A percentile compares a stretch with the other conserved stretches of the same genome.
phyloP scores from a whole-genome alignment of 2,888 invertebrate species.

The Cryptus armator region DNA sequence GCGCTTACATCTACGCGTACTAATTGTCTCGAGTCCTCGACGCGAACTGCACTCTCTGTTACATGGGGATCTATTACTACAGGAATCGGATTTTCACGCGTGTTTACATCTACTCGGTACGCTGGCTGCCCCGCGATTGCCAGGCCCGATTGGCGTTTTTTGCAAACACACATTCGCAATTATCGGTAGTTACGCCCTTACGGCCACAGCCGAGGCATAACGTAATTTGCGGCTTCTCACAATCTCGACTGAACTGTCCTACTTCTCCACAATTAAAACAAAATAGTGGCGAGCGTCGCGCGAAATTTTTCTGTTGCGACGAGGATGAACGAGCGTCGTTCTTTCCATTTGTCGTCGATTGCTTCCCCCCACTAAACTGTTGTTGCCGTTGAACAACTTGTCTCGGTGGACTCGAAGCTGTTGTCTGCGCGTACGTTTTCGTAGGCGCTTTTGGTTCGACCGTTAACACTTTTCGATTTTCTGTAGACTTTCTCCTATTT shows the following conservation, averaged over 20 bases:
- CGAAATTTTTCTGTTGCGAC: no score
- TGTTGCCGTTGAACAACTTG: no score
- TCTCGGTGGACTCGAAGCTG: no score
- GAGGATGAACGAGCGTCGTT: no score
- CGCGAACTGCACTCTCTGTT: not conserved
- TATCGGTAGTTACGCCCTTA: not conserved
- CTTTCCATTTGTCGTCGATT: no score
- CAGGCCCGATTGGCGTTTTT: conserved; percentile 17
- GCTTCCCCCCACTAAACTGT: no score
- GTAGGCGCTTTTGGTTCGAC: no score
- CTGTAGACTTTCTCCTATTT: no score
- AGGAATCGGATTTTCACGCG: not conserved
- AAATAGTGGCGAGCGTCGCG: not conserved
- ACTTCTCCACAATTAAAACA: not conserved
- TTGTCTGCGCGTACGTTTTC: no score
- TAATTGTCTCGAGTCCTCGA: not conserved
- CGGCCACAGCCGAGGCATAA: not conserved
- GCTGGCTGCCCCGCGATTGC: conserved; percentile 31
- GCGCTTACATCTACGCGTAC: not conserved
- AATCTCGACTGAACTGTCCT: not conserved
- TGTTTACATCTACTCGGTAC: not conserved
- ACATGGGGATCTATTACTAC: not conserved
- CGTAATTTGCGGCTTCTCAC: not conserved
- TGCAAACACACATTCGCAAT: conserved; percentile 7
- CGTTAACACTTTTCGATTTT: no score